Percentiles rank a stretch among this genome's conserved stretches.
phyloP scores from a whole-genome alignment of 1,140 invertebrate genomes.

The Leptestheria dahalacensis region DNA sequence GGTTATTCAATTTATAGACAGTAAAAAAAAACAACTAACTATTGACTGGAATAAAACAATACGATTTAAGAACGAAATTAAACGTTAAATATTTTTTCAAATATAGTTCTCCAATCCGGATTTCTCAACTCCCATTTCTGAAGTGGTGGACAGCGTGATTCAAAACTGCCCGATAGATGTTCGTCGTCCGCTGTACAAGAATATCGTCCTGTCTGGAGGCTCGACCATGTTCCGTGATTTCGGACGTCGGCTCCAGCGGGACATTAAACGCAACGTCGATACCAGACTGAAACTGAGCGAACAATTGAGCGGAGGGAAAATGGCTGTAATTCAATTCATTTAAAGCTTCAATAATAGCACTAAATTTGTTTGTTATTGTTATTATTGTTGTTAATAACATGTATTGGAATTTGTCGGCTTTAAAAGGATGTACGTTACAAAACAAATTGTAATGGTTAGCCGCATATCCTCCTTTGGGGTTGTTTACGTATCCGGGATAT shows the following conservation, averaged over 20 bases:
- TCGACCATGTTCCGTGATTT: slow-evolving; percentile 99
- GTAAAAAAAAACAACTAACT: neutral
- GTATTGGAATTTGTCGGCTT: neutral
- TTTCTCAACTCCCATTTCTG: slow-evolving; percentile 90
- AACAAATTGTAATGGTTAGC: neutral
- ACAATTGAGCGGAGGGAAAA: slow-evolving; percentile 77
- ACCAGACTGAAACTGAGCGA: slow-evolving; percentile 80
- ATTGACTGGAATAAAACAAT: no score
- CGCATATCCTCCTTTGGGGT: neutral
- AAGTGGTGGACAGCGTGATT: slow-evolving; percentile 96
- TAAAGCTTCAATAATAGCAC: no score
- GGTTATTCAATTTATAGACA: slow-evolving; percentile 30
- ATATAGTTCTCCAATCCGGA: slow-evolving; percentile 92
- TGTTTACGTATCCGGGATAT: neutral
- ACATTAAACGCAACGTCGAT: slow-evolving; percentile 92
- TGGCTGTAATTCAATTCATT: slow-evolving; percentile 53
- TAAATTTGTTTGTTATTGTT: neutral
- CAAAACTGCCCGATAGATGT: slow-evolving; percentile 99
- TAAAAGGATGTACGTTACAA: no score
- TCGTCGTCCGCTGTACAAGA: slow-evolving; percentile 88
- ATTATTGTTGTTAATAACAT: neutral
- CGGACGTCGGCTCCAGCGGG: slow-evolving; percentile 81
- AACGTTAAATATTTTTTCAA: no score
- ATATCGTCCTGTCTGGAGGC: slow-evolving; percentile 96
- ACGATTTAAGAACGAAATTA: no score